Base-by-base conservation (phyloP, 2,113 vertebrate species). In the Toxotes jaculatrix region DNA sequence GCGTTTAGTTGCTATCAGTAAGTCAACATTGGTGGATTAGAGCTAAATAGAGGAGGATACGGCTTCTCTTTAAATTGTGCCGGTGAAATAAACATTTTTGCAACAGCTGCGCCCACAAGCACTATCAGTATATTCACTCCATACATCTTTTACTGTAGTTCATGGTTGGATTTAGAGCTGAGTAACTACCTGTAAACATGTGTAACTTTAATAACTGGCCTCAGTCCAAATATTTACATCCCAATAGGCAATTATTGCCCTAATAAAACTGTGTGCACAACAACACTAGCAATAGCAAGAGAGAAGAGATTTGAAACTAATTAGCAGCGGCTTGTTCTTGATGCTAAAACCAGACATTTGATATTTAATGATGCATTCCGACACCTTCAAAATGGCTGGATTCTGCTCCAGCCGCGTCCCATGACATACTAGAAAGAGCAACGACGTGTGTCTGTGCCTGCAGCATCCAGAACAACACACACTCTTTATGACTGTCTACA, bases 381-480 rank as follows among this genome's bases (percentile, higher is more conserved):
- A 77, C 47, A 61, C 43, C 4, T 32, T 70, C 19, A 76, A 83
- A 79, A 79, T 51, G 64, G 71, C 42, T 57, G 57, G 43, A 53
- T 47, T 70, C 14, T 55, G 57, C 77, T 73, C 67, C 53, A 74
- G 40, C 49, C 27, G 23, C 13, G 42, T 81, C 60, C 63, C 49
- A 60, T 84, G 76, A 86, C 43, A 56, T 32, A 40, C 53, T 66
- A 59, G 47, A 84, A 82, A 85, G 66, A 60, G 77, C 73, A 69
- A n/a, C 1, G 38, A 77, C 2, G 55, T 57, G 55, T 38, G 61
- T 63, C 36, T 43, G 47, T 71, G 87, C 61, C 61, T 38, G 77
- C 72, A 68, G 68, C 51, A 69, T 74, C 70, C 64, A 73, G n/a
- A 71, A 77, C 38, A 34, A 66, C 57, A 68, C 55, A 67, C 27